phyloP scores from a whole-genome alignment of 2,888 invertebrate species.

The Lydus trimaculatus region DNA sequence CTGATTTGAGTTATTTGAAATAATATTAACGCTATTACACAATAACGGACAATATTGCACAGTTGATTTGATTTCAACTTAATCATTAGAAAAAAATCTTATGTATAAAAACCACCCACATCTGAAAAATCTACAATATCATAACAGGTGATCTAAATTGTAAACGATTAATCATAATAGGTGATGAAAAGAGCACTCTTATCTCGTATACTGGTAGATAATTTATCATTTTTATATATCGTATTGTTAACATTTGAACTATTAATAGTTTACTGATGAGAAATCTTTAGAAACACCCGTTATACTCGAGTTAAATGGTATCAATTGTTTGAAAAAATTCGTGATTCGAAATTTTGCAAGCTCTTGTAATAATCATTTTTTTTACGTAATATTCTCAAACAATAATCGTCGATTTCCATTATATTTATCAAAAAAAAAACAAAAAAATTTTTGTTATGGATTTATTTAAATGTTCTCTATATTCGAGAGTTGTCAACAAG shows the following conservation, averaged over 20 bases:
- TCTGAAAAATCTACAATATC: background rate
- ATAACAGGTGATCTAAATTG: background rate
- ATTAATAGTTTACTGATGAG: background rate
- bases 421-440: background rate
- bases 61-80: slow-evolving; percentile 7
- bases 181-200: background rate
- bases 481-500: background rate
- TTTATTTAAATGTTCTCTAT: background rate
- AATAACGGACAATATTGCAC: slow-evolving; percentile 15
- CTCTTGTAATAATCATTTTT: background rate
- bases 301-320: background rate
- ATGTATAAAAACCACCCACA: slow-evolving; percentile 1
- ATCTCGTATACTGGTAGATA: background rate
- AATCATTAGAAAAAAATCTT: background rate
- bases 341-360: background rate
- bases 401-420: background rate
- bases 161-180: background rate
- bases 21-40: slow-evolving; percentile 11
- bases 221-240: background rate
- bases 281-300: background rate
- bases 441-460: background rate
- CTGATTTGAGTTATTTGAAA: background rate
- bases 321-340: background rate
- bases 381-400: background rate
- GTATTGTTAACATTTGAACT: background rate